Conservation (phyloP, 1,140 invertebrate genomes). For the Riptortus pedestris region DNA sequence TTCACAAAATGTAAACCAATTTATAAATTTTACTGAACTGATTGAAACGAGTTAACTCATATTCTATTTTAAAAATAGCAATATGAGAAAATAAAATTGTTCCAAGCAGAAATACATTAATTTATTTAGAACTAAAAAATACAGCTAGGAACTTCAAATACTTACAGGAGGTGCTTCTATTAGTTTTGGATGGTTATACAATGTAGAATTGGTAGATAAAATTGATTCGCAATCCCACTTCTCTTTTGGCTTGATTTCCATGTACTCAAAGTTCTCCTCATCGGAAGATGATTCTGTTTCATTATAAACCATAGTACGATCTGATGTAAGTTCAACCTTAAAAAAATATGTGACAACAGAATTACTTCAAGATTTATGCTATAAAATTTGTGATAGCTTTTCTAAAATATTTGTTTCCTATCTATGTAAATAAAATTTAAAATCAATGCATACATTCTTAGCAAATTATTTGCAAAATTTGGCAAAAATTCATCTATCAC, state of each 20-base stretch:
- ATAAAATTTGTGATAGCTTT: too few relatives aligned
- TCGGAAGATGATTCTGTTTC: slow-evolving; percentile 20
- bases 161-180: slow-evolving; percentile 64
- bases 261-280: slow-evolving; percentile 45
- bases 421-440: too few relatives aligned
- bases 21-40: background rate
- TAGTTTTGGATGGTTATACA: slow-evolving; percentile 82
- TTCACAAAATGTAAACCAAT: background rate
- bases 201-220: slow-evolving; percentile 76
- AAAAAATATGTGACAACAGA: too few relatives aligned
- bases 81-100: background rate
- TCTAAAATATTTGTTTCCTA: too few relatives aligned
- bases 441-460: too few relatives aligned
- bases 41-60: background rate
- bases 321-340: slow-evolving; percentile 3
- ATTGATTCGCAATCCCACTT: slow-evolving; percentile 93
- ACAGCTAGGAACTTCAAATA: slow-evolving; percentile 1
- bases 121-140: too few relatives aligned
- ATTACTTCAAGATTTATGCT: too few relatives aligned
- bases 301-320: slow-evolving; percentile 8
- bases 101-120: too few relatives aligned
- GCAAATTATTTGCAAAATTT: too few relatives aligned
- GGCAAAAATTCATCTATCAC: too few relatives aligned
- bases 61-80: background rate
- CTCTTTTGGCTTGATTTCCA: slow-evolving; percentile 52